Percentiles rank a stretch among this genome's conserved stretches.
phyloP scores from a whole-genome alignment of 2,888 invertebrate species.

The Drosophila mulleri region DNA sequence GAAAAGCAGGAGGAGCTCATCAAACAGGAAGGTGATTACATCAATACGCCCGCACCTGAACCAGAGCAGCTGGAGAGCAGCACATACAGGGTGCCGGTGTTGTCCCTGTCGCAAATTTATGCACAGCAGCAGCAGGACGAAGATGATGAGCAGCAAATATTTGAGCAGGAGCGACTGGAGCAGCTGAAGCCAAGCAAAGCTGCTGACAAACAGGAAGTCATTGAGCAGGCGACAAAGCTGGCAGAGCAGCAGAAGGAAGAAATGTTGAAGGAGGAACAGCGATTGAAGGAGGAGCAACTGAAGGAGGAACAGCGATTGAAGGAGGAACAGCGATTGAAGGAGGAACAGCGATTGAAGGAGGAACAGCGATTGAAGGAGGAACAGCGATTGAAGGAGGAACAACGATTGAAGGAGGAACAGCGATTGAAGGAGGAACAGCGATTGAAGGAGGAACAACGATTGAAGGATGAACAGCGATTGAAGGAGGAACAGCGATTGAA shows the following conservation, averaged over 20 bases:
- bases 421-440: neutral
- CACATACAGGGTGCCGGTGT: conserved; percentile 58
- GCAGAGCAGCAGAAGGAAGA: neutral
- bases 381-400: neutral
- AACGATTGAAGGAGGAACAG: neutral
- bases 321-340: neutral
- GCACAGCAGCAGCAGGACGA: conserved; percentile 74
- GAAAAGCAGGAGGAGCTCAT: conserved; percentile 40
- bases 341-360: neutral
- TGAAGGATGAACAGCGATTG: neutral
- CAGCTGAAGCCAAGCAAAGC: conserved; percentile 36
- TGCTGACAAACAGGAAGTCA: conserved; percentile 48
- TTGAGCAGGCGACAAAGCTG: conserved; percentile 2
- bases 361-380: neutral
- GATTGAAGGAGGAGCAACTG: neutral
- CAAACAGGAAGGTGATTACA: conserved; percentile 51
- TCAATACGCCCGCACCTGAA: conserved; percentile 15
- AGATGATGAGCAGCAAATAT: conserved; percentile 59
- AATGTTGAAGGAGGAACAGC: neutral
- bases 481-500: conserved; percentile 8
- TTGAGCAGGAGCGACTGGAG: conserved; percentile 56
- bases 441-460: neutral
- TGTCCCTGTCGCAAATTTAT: conserved; percentile 71
- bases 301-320: neutral
- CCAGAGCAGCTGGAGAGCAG: conserved; percentile 42